Base-by-base conservation (phyloP, 1,140 invertebrate genomes). In the Rhagoletis zephyria region DNA sequence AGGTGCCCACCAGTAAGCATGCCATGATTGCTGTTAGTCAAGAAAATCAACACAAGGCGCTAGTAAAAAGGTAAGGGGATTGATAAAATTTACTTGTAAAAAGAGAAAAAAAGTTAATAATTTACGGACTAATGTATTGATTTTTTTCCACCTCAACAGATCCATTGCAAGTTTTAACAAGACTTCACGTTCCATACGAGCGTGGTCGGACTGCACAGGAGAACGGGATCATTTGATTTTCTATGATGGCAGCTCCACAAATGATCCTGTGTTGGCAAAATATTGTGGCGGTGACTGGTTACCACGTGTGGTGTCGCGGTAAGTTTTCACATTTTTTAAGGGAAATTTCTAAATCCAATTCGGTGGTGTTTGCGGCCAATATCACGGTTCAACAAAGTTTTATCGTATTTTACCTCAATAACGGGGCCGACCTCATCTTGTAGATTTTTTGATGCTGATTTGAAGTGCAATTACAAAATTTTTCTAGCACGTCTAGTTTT, bases 261-360 rank as follows among this genome's bases (percentile, higher is more conserved):
- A 97, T 89, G 96, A 97, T 91, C 96, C 96, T 0, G 95, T 98
- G 1, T 94, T 98, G 88, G 95, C 97, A 67, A 96, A 97, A 89
- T 97, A 97, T 91, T 98, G 97, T 91, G 97, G 97, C 4, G 97
- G 97, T 12, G 96, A 96, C 92, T 96, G 96, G 93, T 93, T 97
- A 88, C 96, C 97, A 0, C 93, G 95, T 65, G 95, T 98, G 16
- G 95, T 96, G 16, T 95, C 95, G 67, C 92, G 94, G 93, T 93
- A 88, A 90, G 91, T 90, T 85, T 61, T 87, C 30, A 30, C 30
- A 30, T 30, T 30, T 30, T 30, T 30, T 0, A 40, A 16, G 16
- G n/a, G 59, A 16, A 9, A 60, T 59, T 30, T 30, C 30, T 30
- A 30, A 30, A 30, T 51, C 4, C 48, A 2, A n/a, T 51, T 14